Percentiles rank a stretch among this genome's conserved stretches.
Evolutionary conservation across 2,797 vertebrate genomes (phyloP).

Genomic region (Uromys caudimaculatus): DNA sequence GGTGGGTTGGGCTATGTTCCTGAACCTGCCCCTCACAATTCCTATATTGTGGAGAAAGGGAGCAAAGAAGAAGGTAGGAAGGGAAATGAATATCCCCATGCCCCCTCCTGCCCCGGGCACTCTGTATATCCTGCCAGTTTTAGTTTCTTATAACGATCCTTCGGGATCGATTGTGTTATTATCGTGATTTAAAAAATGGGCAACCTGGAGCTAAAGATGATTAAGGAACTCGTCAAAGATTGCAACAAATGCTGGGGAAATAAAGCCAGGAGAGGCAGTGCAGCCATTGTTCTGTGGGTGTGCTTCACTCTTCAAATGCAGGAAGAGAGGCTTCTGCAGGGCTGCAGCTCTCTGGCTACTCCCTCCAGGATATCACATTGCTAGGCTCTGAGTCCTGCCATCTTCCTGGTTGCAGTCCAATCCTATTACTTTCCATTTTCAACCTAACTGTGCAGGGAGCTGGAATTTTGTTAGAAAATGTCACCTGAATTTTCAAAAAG

Average conservation of each 20-base stretch:
- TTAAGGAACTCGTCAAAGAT: neutral
- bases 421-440: neutral
- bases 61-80: neutral
- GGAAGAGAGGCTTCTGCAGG: no score
- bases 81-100: neutral
- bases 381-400: fast-evolving
- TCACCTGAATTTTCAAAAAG: neutral
- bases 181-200: slow-evolving; percentile 54
- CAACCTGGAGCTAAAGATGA: slow-evolving; percentile 33
- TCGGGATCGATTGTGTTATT: neutral
- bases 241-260: no score
- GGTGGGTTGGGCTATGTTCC: neutral
- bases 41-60: neutral
- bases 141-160: slow-evolving; percentile 5
- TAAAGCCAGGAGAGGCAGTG: neutral
- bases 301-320: fast-evolving
- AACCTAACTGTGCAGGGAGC: neutral
- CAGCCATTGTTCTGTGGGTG: fast-evolving
- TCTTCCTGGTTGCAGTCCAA: neutral
- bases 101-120: neutral
- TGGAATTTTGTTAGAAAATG: neutral
- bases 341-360: fast-evolving
- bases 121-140: neutral
- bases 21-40: no score
- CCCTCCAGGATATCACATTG: fast-evolving